A percentile compares a stretch with the other conserved stretches of the same genome.
Evolutionary conservation across 2,113 vertebrate genomes (phyloP).

Genomic region (Motacilla tschutschensis): DNA sequence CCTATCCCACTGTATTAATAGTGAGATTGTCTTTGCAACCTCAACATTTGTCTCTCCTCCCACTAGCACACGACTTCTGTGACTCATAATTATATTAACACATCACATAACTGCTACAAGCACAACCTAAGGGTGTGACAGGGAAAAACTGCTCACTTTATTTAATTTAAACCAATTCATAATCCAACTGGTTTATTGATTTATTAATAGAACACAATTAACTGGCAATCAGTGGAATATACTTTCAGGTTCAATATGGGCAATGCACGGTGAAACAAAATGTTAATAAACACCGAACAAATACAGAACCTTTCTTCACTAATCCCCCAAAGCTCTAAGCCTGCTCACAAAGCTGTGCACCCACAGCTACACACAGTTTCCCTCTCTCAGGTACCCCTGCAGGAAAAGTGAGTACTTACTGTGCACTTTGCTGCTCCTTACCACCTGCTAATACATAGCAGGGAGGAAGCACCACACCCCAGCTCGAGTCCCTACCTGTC

Average conservation of each 20-base stretch:
- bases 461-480: not conserved
- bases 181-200: not conserved
- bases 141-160: not conserved
- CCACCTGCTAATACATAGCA: too few species aligned
- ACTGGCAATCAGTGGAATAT: not conserved
- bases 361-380: fast-evolving
- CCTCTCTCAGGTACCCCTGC: not conserved
- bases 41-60: not conserved
- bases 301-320: not conserved
- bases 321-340: not conserved
- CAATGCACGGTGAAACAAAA: not conserved
- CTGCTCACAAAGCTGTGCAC: not conserved
- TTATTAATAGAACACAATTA: not conserved
- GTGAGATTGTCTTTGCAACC: not conserved
- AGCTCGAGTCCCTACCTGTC: not conserved
- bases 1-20: not conserved
- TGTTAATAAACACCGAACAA: not conserved
- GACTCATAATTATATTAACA: not conserved
- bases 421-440: not conserved
- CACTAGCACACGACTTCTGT: not conserved
- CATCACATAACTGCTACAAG: not conserved
- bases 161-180: not conserved
- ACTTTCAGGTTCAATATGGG: not conserved
- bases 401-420: not conserved
- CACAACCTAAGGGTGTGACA: not conserved